These are phyloP conservation scores for Hyla sarda DNA, from an alignment of 2,113 vertebrate genomes.

Conservation along the genomic window DNA sequence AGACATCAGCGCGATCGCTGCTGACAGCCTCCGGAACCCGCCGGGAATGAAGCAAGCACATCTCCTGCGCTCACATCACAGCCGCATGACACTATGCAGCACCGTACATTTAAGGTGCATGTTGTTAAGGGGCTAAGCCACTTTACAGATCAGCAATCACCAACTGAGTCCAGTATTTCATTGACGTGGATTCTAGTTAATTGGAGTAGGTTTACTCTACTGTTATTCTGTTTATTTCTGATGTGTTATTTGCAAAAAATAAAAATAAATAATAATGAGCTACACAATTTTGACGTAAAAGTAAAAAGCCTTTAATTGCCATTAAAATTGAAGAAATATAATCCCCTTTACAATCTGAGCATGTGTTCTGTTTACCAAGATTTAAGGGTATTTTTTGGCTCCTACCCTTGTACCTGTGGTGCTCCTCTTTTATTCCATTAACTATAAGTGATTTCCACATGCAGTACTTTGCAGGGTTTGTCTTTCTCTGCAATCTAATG, in stretches of 20 bases:
- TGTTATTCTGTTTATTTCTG: neutral
- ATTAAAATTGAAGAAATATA: conserved; percentile 7
- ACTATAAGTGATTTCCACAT: conserved; percentile 53
- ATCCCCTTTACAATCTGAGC: neutral
- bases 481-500: conserved; percentile 31
- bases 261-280: no score
- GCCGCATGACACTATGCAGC: no score
- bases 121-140: no score
- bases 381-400: conserved; percentile 4
- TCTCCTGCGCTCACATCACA: no score
- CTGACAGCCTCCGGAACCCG: no score
- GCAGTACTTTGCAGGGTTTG: conserved; percentile 19
- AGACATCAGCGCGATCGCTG: no score
- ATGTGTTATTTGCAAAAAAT: neutral
- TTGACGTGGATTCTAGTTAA: neutral
- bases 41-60: no score
- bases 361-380: conserved; percentile 25
- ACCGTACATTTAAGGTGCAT: no score
- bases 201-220: neutral
- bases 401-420: conserved; percentile 24
- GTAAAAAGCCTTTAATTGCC: neutral
- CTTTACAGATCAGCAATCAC: no score
- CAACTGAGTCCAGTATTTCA: neutral
- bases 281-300: neutral
- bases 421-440: conserved; percentile 54